Base-by-base conservation (phyloP, 2,797 vertebrate genomes). In the Myripristis murdjan region DNA sequence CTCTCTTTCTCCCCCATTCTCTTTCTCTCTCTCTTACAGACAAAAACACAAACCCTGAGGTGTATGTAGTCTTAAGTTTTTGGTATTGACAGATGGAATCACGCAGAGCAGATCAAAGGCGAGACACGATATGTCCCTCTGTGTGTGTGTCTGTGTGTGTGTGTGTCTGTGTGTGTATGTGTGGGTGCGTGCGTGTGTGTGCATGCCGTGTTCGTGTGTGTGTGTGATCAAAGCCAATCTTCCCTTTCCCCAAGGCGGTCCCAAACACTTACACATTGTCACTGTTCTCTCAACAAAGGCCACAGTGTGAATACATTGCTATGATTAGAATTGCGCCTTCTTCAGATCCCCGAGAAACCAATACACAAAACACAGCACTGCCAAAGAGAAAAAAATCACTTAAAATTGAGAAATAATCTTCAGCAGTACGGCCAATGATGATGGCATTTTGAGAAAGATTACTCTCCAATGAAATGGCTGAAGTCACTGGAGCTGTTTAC, bases 11-110 rank as follows among this genome's bases (percentile, higher is more conserved):
- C 52, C 73, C 72, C 61, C 56, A 73, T 63, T 63, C 2, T 28
- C 28, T 31, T 18, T 22, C 46, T 48, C 26, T 52, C 33, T 66
- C 41, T 63, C 47, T 52, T 0, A 69, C 1, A 75, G 55, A 80
- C 53, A 84, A 73, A 70, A 64, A 82, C 64, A 75, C 73, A 87
- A 54, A 80, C 73, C 68, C 68, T 20, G 75, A 82, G 67, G 79
- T 77, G 73, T 46, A 56, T 39, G 51, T 6, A 41, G 20, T 43
- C 26, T 73, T 73, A 73, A 69, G 54, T 82, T 73, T 64, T 46
- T 81, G 73, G 57, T 78, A 79, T 70, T 82, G 84, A 91, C 85
- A 85, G 80, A 85, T 84, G 57, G 79, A 85, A 85, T 89, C 79
- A 88, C 83, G 85, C 71, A 66, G 66, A 81, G 62, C 52, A 75